These are phyloP conservation scores for Eretmocerus hayati DNA, from an alignment of 2,888 invertebrate species.

Conservation along the genomic window DNA sequence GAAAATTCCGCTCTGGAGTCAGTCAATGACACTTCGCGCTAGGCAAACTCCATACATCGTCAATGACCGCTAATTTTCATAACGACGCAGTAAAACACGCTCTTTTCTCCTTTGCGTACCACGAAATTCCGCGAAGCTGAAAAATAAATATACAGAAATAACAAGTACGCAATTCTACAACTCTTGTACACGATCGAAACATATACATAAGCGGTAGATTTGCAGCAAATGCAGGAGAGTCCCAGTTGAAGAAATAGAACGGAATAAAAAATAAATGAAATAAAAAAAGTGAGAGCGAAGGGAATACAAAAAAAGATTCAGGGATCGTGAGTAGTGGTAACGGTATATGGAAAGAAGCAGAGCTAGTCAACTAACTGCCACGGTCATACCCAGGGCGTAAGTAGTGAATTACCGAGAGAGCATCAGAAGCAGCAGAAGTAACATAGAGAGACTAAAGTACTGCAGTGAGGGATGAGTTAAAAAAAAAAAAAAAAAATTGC, in stretches of 20 bases:
- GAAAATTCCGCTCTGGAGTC: no score
- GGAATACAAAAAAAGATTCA: not conserved
- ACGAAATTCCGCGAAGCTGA: constrained; percentile 3
- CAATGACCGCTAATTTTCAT: constrained; percentile 2
- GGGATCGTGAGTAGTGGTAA: constrained; percentile 1
- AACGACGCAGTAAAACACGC: constrained; percentile 2
- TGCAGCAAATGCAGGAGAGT: not conserved
- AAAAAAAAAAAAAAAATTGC: no score
- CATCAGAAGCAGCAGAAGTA: not conserved
- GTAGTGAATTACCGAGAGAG: not conserved
- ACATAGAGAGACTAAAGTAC: not conserved
- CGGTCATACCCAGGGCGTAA: not conserved
- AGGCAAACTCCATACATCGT: no score
- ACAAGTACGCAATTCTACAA: no score
- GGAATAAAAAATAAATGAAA: not conserved
- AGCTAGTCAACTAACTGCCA: no score
- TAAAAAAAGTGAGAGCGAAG: no score
- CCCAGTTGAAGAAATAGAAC: not conserved
- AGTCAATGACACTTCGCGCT: no score
- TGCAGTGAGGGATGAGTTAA: no score
- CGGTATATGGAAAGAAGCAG: constrained; percentile 1
- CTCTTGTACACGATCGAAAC: no score
- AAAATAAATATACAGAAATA: constrained; percentile 2
- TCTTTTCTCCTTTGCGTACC: no score
- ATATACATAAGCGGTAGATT: no score